phyloP scores from a whole-genome alignment of 2,888 invertebrate species.

The Oligia latruncula region DNA sequence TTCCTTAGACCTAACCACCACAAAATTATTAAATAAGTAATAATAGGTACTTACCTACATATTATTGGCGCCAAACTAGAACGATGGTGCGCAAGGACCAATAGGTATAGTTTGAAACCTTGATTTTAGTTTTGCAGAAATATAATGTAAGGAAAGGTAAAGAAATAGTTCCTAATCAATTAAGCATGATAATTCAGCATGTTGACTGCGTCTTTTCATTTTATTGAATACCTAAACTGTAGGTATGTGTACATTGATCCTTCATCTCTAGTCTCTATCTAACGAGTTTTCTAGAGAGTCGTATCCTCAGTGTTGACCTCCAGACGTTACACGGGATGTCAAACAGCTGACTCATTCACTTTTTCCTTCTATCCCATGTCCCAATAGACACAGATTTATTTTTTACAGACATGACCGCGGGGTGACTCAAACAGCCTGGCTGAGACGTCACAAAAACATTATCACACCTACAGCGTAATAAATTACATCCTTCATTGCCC shows the following conservation, averaged over 20 bases:
- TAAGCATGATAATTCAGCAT: not conserved
- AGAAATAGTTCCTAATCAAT: not conserved
- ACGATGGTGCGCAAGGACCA: not conserved
- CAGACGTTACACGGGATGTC: conserved; percentile 20
- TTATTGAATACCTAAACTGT: not conserved
- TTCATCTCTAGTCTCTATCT: not conserved
- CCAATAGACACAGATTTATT: conserved; percentile 39
- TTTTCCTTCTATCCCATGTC: conserved; percentile 31
- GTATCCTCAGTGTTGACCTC: conserved; percentile 12
- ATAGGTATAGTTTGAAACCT: not conserved
- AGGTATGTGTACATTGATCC: not conserved
- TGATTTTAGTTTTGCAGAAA: not conserved
- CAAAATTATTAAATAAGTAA: too few species aligned
- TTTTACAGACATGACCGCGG: conserved; percentile 32
- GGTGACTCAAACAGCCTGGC: conserved; percentile 43
- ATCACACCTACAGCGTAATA: conserved; percentile 62
- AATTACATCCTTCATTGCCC: conserved; percentile 68
- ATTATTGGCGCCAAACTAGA: not conserved
- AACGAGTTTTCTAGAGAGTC: not conserved
- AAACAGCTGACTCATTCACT: conserved; percentile 51
- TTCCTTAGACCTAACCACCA: not conserved
- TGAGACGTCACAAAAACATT: conserved; percentile 59
- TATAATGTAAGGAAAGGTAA: not conserved
- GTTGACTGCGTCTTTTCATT: not conserved
- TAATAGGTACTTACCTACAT: too few species aligned